Evolutionary conservation across 2,888 invertebrate genomes (phyloP).

Genomic region (Conchocele bisecta): DNA sequence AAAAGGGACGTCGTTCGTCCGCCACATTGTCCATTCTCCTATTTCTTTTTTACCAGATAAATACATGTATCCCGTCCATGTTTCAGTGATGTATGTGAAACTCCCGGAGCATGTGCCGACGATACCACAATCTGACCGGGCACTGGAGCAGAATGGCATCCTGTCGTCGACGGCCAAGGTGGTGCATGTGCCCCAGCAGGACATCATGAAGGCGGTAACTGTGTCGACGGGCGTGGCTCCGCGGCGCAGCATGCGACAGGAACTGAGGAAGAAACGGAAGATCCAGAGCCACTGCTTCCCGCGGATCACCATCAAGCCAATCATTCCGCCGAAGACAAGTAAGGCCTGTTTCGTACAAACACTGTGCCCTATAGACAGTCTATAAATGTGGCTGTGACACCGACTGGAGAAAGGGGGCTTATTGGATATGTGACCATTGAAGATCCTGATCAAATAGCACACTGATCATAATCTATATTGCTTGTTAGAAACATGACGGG

Average conservation of each 20-base stretch:
- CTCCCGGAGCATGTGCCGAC: conserved; percentile 57
- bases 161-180: background rate
- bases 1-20: no score
- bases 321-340: conserved; percentile 78
- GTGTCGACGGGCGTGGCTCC: conserved; percentile 18
- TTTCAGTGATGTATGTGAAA: conserved; percentile 70
- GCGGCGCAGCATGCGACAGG: conserved; percentile 70
- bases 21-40: no score
- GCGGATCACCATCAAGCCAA: conserved; percentile 91
- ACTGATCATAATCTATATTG: no score
- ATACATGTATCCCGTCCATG: background rate
- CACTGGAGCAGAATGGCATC: conserved; percentile 24
- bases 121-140: conserved; percentile 42
- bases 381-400: no score
- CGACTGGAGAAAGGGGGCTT: no score
- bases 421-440: no score
- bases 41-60: conserved; percentile 6
- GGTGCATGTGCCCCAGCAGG: background rate
- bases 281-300: conserved; percentile 83
- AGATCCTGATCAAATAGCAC: no score
- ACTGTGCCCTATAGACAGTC: no score
- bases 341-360: no score
- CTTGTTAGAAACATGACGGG: no score
- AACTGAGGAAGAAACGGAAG: conserved; percentile 65
- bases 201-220: background rate